Conservation (phyloP, 2,888 invertebrate genomes). For the Drosophila lacicola region DNA sequence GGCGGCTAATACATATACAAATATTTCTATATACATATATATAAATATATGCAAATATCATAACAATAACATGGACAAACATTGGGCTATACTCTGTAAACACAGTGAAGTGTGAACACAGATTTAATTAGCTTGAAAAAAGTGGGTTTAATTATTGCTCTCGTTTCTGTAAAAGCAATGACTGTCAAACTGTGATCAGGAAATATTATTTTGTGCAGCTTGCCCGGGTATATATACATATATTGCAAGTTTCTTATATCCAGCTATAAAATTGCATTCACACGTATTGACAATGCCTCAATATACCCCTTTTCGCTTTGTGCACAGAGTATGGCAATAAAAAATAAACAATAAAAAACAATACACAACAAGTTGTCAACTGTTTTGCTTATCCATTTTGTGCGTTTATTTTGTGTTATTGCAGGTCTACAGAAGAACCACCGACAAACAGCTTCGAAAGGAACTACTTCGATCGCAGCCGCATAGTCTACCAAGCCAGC, state of each 20-base stretch:
- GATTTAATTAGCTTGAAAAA: no score
- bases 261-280: background rate
- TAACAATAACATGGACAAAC: background rate
- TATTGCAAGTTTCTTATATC: background rate
- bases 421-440: constrained; percentile 86
- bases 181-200: background rate
- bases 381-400: constrained; percentile 35
- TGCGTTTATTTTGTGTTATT: constrained; percentile 48
- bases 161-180: background rate
- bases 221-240: no score
- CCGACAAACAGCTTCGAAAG: constrained; percentile 85
- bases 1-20: background rate
- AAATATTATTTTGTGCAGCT: background rate
- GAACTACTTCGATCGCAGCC: constrained; percentile 85
- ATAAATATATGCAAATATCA: background rate
- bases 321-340: background rate
- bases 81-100: background rate
- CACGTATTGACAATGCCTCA: background rate
- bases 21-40: background rate
- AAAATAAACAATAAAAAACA: constrained; percentile 1
- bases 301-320: background rate
- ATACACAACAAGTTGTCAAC: constrained; percentile 35
- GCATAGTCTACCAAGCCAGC: constrained; percentile 82
- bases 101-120: background rate
- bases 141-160: no score